Evolutionary conservation across 1,140 invertebrate species (phyloP), one percentile per base, ranked within the genome.

Genomic region (Nomia melanderi): DNA sequence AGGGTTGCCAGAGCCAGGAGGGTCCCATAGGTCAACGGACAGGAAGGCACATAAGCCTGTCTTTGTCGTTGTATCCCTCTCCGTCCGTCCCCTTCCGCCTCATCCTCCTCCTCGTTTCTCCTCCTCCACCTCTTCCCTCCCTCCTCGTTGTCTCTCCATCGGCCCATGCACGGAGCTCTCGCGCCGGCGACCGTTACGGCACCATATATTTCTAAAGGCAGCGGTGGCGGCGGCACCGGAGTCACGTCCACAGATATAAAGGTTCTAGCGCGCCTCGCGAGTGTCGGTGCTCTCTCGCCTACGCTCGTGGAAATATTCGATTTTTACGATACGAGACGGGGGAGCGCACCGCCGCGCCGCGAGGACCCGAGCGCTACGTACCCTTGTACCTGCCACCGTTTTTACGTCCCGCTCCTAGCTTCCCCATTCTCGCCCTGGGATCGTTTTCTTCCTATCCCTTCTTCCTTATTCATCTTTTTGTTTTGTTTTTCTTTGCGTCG

Each of bases 311-410:
- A 89, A 90, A 89, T 89, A 90, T 89, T 90, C 88, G 88, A 90
- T 90, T 90, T 90, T 90, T 90, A 90, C 88, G 88, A 89, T 89
- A 88, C 87, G 81, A 88, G 59, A 85, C 79, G 84, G 83, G 84
- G 83, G 80, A 76, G 80, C 78, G 78, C 73, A 83, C 47, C 7
- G 41, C 4, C n/a, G 80, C 14, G n/a, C 56, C 12, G 7, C 53
- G 1, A 6, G 23, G 44, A 47, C 29, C 44, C 2, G 65, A 64
- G 39, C 74, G 64, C n/a, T 60, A 77, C 75, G 66, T n/a, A 69
- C 57, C 47, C 75, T 62, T 71, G 75, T 77, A 71, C 75, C 66
- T 71, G 75, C 67, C 65, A 76, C 73, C 73, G 73, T 76, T 77
- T 77, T 77, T 70, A 76, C 66, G 66, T 70, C 36, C 56, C 54